These are phyloP conservation scores for Serinus canaria DNA, from an alignment of 2,113 vertebrate genomes.

Conservation along the genomic window DNA sequence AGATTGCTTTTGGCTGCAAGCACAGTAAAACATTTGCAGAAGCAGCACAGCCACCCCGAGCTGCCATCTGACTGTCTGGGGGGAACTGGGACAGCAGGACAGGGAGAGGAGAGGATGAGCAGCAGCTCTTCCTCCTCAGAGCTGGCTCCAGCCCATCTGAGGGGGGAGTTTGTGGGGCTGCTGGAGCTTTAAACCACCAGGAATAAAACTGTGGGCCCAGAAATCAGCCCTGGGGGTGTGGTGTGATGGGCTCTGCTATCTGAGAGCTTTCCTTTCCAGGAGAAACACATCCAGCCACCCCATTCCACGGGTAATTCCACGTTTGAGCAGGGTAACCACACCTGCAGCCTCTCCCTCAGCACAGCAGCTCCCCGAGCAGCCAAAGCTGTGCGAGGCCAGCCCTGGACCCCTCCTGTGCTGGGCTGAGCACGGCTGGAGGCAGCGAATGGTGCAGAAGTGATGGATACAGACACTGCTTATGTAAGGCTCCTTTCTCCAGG, in stretches of 20 bases:
- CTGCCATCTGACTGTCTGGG: neutral
- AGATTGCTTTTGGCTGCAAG: neutral
- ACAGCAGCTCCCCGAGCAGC: neutral
- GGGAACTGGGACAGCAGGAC: neutral
- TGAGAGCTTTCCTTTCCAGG: neutral
- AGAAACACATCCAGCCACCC: accelerated
- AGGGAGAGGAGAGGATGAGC: neutral
- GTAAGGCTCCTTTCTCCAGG: constrained; percentile 8
- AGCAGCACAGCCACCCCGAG: neutral
- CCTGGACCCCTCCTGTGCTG: neutral
- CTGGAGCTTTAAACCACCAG: neutral
- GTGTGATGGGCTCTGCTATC: neutral
- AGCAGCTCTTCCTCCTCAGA: neutral
- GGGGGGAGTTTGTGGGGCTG: neutral
- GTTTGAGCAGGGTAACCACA: accelerated
- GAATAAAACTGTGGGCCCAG: accelerated
- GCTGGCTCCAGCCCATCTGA: neutral
- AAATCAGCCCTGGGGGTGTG: neutral
- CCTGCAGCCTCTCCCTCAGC: neutral
- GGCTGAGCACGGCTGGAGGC: neutral
- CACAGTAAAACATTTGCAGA: neutral
- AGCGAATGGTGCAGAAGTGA: neutral
- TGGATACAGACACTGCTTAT: neutral
- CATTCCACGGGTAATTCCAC: accelerated
- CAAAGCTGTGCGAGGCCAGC: too few relatives aligned